Base-by-base conservation (phyloP, 2,113 vertebrate species). In the Chaetops frenatus region DNA sequence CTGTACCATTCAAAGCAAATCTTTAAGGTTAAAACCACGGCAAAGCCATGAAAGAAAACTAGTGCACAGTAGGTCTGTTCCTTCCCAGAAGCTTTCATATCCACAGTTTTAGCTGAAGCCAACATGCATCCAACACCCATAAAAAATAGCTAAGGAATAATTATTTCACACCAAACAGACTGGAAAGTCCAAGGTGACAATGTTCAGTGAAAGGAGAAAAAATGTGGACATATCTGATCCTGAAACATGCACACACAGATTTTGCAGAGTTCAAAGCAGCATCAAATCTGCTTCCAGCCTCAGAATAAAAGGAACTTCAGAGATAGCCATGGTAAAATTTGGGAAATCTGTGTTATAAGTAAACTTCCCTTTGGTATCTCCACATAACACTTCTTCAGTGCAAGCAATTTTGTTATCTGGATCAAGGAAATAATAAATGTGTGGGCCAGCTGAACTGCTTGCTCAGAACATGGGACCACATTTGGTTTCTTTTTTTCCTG, bases 221-320 rank as follows among this genome's bases (percentile, higher is more conserved):
- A 51, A 51, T 14, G 27, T 57, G 61, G 42, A 53, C 38, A 31
- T 15, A 27, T 19, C 14, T 70, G 47, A 81, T 76, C 42, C 40
- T 0, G 0, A 47, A 90, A 50, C 28, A 73, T 0, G 2, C 11
- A 54, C 38, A 51, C 9, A 45, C 10, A 25, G 29, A 69, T 58
- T 82, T 71, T 65, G 54, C 45, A 80, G 31, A 25, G 57, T 65
- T 95, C 74, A 79, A 61, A 85, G 36, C 45, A 44, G 54, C 54
- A 85, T 23, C n/a, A 40, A 57, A 70, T 79, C 54, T 47, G 16
- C 40, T 81, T 85, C 54, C 54, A 91, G 33, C 4, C 42, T 76
- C 42, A 91, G 28, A 91, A 87, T 21, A 48, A 73, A 78, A 92
- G 18, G 81, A 90, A 70, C 28, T 69, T 80, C 57, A 73, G 45